Percentiles rank a stretch among this genome's conserved stretches.
These are phyloP conservation scores for Athetis lepigone DNA, from an alignment of 2,888 invertebrate genomes.

Conservation along the genomic window DNA sequence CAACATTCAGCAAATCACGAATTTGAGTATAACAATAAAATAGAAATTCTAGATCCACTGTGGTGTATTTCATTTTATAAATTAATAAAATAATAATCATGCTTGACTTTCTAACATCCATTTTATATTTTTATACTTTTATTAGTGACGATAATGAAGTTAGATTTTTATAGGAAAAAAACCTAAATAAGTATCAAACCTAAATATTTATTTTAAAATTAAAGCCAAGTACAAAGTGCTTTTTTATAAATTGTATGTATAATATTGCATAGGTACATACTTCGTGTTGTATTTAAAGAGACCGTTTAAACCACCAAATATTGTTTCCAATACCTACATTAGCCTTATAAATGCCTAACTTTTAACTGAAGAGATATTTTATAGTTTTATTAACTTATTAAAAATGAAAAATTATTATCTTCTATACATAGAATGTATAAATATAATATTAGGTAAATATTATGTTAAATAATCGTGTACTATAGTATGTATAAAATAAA, in stretches of 20 bases:
- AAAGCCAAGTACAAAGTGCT: conserved; percentile 89
- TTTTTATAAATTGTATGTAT: conserved; percentile 76
- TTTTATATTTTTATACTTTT: conserved; percentile 60
- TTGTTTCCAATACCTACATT: conserved; percentile 89
- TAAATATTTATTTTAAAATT: conserved; percentile 65
- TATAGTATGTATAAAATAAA: conserved; percentile 90
- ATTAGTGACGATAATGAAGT: conserved; percentile 40
- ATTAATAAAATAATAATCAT: conserved; percentile 17
- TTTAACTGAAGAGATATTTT: conserved; percentile 89
- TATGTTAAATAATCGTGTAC: conserved; percentile 90
- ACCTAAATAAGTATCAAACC: conserved; percentile 40
- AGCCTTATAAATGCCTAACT: conserved; percentile 89
- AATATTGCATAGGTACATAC: conserved; percentile 75
- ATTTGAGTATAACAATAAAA: conserved; percentile 25
- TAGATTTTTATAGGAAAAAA: conserved; percentile 42
- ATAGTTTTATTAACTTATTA: conserved; percentile 91
- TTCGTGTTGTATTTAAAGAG: conserved; percentile 81
- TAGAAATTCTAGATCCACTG: conserved; percentile 30
- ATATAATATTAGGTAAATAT: conserved; percentile 86
- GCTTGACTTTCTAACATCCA: conserved; percentile 41
- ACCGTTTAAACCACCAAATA: conserved; percentile 87
- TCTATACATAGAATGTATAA: conserved; percentile 90
- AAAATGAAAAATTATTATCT: conserved; percentile 88
- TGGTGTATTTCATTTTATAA: conserved; percentile 22
- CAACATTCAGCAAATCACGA: conserved; percentile 10